Base-by-base conservation (phyloP, 2,113 vertebrate genomes). In the Cyanoramphus novaezelandiae region DNA sequence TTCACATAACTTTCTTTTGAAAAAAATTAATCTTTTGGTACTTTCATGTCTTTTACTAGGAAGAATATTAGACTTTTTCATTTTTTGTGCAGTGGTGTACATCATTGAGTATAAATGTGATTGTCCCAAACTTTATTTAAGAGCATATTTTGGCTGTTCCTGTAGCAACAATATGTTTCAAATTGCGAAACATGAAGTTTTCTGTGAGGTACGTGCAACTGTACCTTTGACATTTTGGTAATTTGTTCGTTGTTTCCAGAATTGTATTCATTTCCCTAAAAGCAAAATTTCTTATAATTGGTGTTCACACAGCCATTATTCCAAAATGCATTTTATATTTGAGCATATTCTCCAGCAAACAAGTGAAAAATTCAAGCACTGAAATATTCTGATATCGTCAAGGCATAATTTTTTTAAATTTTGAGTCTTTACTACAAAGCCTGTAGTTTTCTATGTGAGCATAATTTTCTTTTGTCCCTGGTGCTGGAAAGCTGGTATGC, bases 1-100 rank as follows among this genome's bases (percentile, higher is more conserved):
- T 85, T 84, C 86, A 41, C 76, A 37, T 68, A 92, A 68, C 37
- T 76, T 92, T 46, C 55, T 89, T 93, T 72, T 86, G 59, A 92
- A 92, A 90, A 94, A 88, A 53, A 47, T 52, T 60, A 83, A 29
- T 31, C 49, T 83, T 71, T 90, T 63, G 8, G 50, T 86, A 46
- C 59, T 82, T 82, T 93, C 37, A 7, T 90, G 29, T 70, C 67
- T 95, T 77, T 77, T 59, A 41, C 25, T 49, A 23, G 17, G 49
- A 62, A 23, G 37, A 96, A 37, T 80, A 57, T 7, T 64, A 17
- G 44, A 46, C 13, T 25, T 71, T 24, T 90, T 52, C 9, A 13
- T 11, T 68, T 94, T 62, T 80, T 88, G 37, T 79, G 41, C 37
- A 37, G 29, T 52, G 52, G 6, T 72, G 17, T 88, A 53, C 53